Evolutionary conservation across 2,888 invertebrate genomes (phyloP).

Genomic region (Epirrita christyi): DNA sequence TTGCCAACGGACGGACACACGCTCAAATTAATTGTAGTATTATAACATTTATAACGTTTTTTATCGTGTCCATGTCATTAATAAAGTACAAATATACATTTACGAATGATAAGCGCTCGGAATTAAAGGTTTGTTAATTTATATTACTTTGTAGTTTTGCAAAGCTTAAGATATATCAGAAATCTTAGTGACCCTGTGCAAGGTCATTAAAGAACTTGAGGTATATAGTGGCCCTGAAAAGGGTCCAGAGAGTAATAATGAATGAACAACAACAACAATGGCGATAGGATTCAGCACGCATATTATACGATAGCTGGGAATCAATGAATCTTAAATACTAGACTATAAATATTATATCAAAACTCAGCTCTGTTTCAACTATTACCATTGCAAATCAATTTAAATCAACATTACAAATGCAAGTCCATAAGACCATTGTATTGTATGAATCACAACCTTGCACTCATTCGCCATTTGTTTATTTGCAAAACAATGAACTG

Average conservation of each 20-base stretch:
- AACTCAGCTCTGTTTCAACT: neutral
- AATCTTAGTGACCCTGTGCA: no score
- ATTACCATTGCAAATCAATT: conserved; percentile 1
- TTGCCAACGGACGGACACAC: conserved; percentile 44
- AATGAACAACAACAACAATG: no score
- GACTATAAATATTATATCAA: neutral
- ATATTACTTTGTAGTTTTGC: neutral
- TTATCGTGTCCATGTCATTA: conserved; percentile 35
- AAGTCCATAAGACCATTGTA: conserved; percentile 8
- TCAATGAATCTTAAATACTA: no score
- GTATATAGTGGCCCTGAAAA: no score
- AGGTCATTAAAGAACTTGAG: no score
- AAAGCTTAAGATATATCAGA: no score
- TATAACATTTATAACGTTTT: conserved; percentile 34
- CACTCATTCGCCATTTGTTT: conserved; percentile 31
- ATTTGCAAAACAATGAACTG: conserved; percentile 38
- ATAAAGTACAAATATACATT: conserved; percentile 25
- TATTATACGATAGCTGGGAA: no score
- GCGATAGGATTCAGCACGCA: no score
- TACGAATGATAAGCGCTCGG: conserved; percentile 7
- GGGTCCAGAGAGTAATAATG: no score
- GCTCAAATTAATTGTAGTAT: conserved; percentile 38
- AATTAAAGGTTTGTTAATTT: neutral
- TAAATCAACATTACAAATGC: conserved; percentile 12
- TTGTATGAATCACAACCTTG: conserved; percentile 34